Percentiles rank a stretch among this genome's conserved stretches.
phyloP scores from a whole-genome alignment of 2,113 vertebrate genomes.

The Nyctereutes procyonoides region DNA sequence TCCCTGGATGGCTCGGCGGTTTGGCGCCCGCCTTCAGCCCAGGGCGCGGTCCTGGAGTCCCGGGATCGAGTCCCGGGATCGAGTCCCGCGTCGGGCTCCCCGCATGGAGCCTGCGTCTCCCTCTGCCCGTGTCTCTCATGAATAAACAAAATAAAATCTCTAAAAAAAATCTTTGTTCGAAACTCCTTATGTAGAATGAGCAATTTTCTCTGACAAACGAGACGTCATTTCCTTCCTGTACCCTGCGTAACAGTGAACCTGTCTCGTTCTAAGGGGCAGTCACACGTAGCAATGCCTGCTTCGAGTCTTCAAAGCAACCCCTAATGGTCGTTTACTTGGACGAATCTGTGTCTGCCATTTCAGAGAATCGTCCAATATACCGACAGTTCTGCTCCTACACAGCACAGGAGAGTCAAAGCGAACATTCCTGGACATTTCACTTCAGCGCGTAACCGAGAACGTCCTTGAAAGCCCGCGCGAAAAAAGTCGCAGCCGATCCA shows the following conservation, averaged over 20 bases:
- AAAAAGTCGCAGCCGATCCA: not conserved
- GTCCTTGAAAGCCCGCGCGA: not conserved
- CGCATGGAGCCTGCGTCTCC: no score
- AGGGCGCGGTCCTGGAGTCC: no score
- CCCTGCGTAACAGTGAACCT: not conserved
- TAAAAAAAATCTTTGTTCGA: not conserved
- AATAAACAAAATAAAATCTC: no score
- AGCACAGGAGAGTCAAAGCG: not conserved
- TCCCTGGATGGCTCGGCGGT: no score
- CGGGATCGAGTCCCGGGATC: no score
- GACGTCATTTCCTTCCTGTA: not conserved
- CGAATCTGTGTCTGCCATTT: not conserved
- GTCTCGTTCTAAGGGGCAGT: not conserved
- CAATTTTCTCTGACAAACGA: not conserved
- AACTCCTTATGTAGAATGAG: not conserved
- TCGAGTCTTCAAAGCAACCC: constrained; percentile 4
- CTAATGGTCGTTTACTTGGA: not conserved
- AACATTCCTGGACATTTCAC: not conserved
- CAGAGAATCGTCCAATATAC: not conserved
- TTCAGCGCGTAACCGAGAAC: not conserved
- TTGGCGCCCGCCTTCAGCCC: no score
- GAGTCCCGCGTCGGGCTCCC: no score
- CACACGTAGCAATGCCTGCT: not conserved
- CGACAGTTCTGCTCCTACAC: not conserved
- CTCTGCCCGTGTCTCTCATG: no score